Conservation (phyloP, 2,113 vertebrate species). For the Dipodomys merriami region DNA sequence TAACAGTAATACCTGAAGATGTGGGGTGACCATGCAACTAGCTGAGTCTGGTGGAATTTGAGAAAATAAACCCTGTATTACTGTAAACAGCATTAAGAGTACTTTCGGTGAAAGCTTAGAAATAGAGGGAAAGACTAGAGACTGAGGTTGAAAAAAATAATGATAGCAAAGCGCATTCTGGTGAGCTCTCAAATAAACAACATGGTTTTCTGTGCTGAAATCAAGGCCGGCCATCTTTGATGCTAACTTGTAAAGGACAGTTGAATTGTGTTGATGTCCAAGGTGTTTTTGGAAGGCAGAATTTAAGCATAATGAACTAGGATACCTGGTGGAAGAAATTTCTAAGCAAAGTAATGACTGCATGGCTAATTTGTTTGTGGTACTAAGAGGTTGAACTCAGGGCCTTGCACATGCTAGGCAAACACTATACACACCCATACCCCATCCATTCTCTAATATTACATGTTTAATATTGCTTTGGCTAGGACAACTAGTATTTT, state of each 20-base stretch:
- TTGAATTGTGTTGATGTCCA: neutral
- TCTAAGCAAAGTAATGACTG: neutral
- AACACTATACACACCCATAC: no score
- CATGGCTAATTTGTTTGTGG: neutral
- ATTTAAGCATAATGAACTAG: neutral
- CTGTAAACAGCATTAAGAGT: neutral
- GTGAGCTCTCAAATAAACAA: neutral
- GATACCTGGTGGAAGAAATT: neutral
- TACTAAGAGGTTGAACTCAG: neutral
- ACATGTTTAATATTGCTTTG: no score
- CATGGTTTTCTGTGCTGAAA: neutral
- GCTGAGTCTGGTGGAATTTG: neutral
- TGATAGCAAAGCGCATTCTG: neutral
- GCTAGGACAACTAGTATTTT: no score
- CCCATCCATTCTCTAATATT: no score
- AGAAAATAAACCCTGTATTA: neutral
- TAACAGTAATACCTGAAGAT: neutral
- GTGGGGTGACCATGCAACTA: neutral
- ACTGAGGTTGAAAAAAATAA: neutral
- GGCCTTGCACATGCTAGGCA: no score
- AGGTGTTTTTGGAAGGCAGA: neutral
- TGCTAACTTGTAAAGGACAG: neutral
- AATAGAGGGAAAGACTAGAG: neutral
- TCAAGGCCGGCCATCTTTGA: neutral
- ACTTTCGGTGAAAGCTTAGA: neutral